Base-by-base conservation (phyloP, 92 coral and sea anemone genomes). In the Epizoanthus rinbou region DNA sequence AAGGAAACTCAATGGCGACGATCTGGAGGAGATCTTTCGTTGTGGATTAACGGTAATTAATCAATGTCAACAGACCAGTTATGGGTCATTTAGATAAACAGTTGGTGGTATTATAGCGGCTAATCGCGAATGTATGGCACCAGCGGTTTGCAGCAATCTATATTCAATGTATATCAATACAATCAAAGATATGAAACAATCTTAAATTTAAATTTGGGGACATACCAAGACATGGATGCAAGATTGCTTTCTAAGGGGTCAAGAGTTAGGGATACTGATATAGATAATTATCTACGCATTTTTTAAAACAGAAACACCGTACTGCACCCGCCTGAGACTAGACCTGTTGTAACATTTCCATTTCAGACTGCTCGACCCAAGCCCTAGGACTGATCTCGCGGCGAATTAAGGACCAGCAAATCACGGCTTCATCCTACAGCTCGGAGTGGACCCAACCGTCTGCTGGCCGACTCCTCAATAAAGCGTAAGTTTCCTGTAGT, bases 331-430 rank as follows among this genome's bases (percentile, higher is more conserved):
- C 16, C 15, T 11, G 14, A 37, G 43, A 37, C 43, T 6, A 15
- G 35, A 17, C 43, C 19, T 66, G 56, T 11, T 70, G 0, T 54
- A 24, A 39, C 58, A 24, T 37, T n/a, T 57, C 50, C 73, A 59
- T 54, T 62, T 13, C 79, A 93, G 98, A 88, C 43, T 93, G 98
- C 66, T 74, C 80, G 71, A 37, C 82, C 43, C 84, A 87, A 56
- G 79, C 93, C 22, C 91, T 93, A 25, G 98, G 98, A 35, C 89
- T 93, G 98, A 80, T 89, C 13, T 88, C 98, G 13, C 87, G 98
- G 18, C 91, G 84, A 79, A 91, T 93, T 73, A 90, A 76, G 79
- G 95, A 93, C 81, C 85, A 87, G 37, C 98, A 93, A 59, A 93
- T 93, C 78, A 89, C 91, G 16, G 98, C 98, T 18, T 91, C 98